Percentiles rank a stretch among this genome's conserved stretches.
Evolutionary conservation across 2,888 invertebrate species (phyloP).

Genomic region (Archips xylosteana): DNA sequence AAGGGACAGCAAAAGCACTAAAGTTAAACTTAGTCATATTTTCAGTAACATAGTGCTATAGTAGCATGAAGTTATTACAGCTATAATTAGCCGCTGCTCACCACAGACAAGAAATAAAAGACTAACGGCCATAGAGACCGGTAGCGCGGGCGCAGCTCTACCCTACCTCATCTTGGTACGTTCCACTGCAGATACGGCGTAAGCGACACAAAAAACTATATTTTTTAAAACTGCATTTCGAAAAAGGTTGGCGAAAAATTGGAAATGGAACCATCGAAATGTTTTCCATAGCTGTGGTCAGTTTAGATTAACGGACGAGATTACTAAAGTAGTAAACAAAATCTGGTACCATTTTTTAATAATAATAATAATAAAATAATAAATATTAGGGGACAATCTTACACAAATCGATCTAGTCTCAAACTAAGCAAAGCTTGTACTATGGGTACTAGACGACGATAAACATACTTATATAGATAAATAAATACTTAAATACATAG

Average conservation of each 20-base stretch:
- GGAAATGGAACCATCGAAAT: too few relatives aligned
- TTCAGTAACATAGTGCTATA: not conserved
- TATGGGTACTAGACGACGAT: too few relatives aligned
- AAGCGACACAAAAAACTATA: not conserved
- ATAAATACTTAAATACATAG: too few relatives aligned
- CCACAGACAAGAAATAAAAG: conserved; percentile 22
- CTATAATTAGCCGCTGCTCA: conserved; percentile 20
- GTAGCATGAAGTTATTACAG: not conserved
- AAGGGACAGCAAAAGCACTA: not conserved
- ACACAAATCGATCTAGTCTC: too few relatives aligned
- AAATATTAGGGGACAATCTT: too few relatives aligned
- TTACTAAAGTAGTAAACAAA: too few relatives aligned
- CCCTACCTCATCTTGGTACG: not conserved
- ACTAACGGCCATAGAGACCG: conserved; percentile 13
- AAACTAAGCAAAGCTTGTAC: too few relatives aligned
- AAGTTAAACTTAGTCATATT: not conserved
- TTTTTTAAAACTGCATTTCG: not conserved
- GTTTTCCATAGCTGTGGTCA: too few relatives aligned
- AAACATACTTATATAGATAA: too few relatives aligned
- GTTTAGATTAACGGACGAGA: too few relatives aligned
- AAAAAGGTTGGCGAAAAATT: not conserved
- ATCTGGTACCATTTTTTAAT: too few relatives aligned
- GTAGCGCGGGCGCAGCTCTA: conserved; percentile 18
- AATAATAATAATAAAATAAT: too few relatives aligned
- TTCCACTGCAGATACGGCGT: not conserved